Evolutionary conservation across 1,140 invertebrate species (phyloP), one percentile per base, ranked within the genome.

Genomic region (Dryas iulia): DNA sequence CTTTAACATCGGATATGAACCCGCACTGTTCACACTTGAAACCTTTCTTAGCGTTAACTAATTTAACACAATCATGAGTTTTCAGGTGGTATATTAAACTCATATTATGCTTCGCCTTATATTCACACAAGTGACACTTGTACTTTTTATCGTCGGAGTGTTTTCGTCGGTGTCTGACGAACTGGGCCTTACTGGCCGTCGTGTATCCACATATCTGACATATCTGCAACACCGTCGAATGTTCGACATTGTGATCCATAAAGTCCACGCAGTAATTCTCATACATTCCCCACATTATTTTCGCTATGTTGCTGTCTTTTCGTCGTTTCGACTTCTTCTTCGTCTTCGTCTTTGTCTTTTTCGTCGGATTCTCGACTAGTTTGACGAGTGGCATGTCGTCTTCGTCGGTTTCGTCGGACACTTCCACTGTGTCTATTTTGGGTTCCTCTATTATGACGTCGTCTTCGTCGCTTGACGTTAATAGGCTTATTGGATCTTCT

Each of bases 381-480:
- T 71, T 76, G 0, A 80, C 73, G 0, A 89, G 66, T 0, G 89
- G 89, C 3, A 84, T 31, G 66, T 91, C 87, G 58, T 91, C 89
- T 23, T 89, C 87, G 65, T 87, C 84, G 0, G 85, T 87, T 6
- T 83, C 86, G 58, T 86, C 85, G 0, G 89, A 89, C 0, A 91
- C 82, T n/a, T 84, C 85, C 0, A 91, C 81, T 0, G 83, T 86
- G 61, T 89, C 87, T 0, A 89, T 87, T 47, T 87, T 68, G 0
- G 89, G 89, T 21, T 91, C 89, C 12, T 91, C 62, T 8, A 91
- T 72, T 0, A 91, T 89, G 1, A 91, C 87, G 8, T 89, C 89
- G 31, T 87, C 85, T 10, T 91, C 89, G 30, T 91, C 89, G 65
- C 84, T 87, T 0, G 89, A 91, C 0, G 89, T 89, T 7, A 91